These are phyloP conservation scores for Solea solea DNA, from an alignment of 2,113 vertebrate species.

Conservation along the genomic window DNA sequence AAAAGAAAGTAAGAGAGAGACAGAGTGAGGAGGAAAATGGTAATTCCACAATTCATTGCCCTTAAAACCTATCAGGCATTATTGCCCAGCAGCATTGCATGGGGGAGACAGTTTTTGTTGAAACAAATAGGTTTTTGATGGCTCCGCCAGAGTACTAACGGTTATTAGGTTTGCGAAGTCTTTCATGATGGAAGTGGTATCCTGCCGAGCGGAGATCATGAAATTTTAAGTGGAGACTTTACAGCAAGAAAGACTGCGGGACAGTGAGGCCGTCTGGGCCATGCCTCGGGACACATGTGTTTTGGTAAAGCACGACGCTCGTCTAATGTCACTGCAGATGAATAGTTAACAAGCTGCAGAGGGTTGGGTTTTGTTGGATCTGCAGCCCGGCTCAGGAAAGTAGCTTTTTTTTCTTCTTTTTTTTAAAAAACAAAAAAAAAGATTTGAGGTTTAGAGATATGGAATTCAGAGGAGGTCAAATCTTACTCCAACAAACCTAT, in stretches of 20 bases:
- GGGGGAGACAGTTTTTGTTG: slow-evolving; percentile 73
- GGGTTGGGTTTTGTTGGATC: slow-evolving; percentile 63
- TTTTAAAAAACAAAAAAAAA: background rate
- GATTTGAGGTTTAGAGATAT: slow-evolving; percentile 25
- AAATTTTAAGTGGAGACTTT: slow-evolving; percentile 93
- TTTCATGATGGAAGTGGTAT: slow-evolving; percentile 84
- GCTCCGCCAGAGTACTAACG: slow-evolving; percentile 79
- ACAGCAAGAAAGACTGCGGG: slow-evolving; percentile 80
- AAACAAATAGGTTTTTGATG: slow-evolving; percentile 87
- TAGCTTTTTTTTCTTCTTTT: slow-evolving; percentile 13
- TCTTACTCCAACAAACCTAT: slow-evolving; percentile 32
- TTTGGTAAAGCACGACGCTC: slow-evolving; percentile 79
- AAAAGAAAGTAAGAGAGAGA: slow-evolving; percentile 41
- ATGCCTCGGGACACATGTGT: slow-evolving; percentile 82
- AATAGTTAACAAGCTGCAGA: slow-evolving; percentile 87
- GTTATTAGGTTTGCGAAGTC: slow-evolving; percentile 87
- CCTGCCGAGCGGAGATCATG: slow-evolving; percentile 90
- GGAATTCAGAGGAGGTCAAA: slow-evolving; percentile 14
- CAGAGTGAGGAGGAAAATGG: slow-evolving; percentile 85
- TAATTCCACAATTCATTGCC: slow-evolving; percentile 90
- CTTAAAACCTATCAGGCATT: slow-evolving; percentile 84
- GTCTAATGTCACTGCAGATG: slow-evolving; percentile 83
- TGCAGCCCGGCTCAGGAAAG: slow-evolving; percentile 26
- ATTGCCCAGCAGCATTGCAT: slow-evolving; percentile 79
- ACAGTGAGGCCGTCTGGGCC: slow-evolving; percentile 74